Base-by-base conservation (phyloP, 2,888 invertebrate genomes). In the Cephus rjabovi region DNA sequence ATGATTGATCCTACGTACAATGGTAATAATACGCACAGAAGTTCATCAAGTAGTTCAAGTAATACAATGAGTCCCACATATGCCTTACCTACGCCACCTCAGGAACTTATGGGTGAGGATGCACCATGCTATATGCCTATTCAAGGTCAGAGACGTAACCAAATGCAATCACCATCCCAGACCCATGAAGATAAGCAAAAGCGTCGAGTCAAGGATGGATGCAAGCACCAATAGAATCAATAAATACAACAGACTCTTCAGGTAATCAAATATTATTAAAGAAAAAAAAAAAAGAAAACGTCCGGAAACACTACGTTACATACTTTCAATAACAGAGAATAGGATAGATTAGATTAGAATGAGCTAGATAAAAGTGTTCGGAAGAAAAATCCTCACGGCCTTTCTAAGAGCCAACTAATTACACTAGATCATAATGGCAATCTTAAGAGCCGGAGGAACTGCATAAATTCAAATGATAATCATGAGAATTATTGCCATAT, bases 101-200 rank as follows among this genome's bases (percentile, higher is more conserved):
- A 88, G 37, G 90, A 90, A 73, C 78, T 89, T 1, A 86, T 88
- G 86, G 81, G 82, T 31, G 94, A 94, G 84, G 92, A 93, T 83
- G 92, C 93, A 73, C 95, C 95, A 11, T 95, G 95, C 77, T 96
- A 96, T 87, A 95, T 96, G 95, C 96, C 96, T 75, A 95, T 96
- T 86, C 96, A 95, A 90, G 96, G 96, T 75, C 95, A 96, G 86
- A 92, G 95, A 80, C 92, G 95, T 84, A 93, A 87, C 79, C 91
- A 90, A 35, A 87, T 85, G 74, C 90, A 90, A 81, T 89, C 87
- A 12, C 85, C 93, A 1, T 92, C 94, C n/a, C 94, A 94, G 80
- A 92, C 93, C 80, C 94, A 94, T 86, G 95, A 95, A 87, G 93
- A 94, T 82, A 93, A 93, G 82, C 93, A 94, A 81, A 94, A 94